Evolutionary conservation across 2,113 vertebrate genomes (phyloP), one percentile per base, ranked within the genome.

Genomic region (Anguilla japonica): DNA sequence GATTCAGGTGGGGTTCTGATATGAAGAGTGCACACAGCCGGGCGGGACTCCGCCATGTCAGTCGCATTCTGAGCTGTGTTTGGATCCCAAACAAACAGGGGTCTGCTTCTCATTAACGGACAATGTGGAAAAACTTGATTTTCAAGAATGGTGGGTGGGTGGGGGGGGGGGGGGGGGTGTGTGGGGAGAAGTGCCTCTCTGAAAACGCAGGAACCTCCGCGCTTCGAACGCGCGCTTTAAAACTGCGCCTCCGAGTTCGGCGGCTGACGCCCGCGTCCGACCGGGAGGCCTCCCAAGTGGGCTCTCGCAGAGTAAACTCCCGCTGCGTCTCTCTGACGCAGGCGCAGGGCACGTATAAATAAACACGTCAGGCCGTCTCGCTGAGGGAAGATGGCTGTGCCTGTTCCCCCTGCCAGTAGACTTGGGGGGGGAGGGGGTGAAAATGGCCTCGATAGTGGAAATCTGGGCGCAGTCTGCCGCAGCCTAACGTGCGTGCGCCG

Each of bases 61-160:
- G 71, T 34, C 71, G 34, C 71, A 34, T 75, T 75, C 71, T 75
- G 71, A 34, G 71, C n/a, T 11, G 26, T 75, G 71, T 75, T 75
- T 75, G 71, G 71, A 75, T 34, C 71, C 71, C 34, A 75, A 75
- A 75, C 71, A 75, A 75, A 75, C 71, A 75, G 71, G 9, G 71
- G 71, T 75, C 71, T 75, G 71, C n/a, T 34, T 75, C 26, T 34
- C 71, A 75, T 75, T 75, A 75, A 75, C 71, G 34, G 13, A 75
- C 71, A 75, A n/a, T 20, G 71, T 9, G 13, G 34, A 75, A 75
- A 26, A 75, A 75, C 71, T 13, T n/a, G 71, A 29, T 34, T 75
- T 75, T 75, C 71, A 11, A 34, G n/a, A 75, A 75, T n/a, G 7
- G n/a, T 11, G 71, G 71, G n/a, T 0, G 26, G n/a, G 20, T 8